Evolutionary conservation across 2,797 vertebrate genomes (phyloP), one percentile per base, ranked within the genome.

Genomic region (Cirrhinus molitorella): DNA sequence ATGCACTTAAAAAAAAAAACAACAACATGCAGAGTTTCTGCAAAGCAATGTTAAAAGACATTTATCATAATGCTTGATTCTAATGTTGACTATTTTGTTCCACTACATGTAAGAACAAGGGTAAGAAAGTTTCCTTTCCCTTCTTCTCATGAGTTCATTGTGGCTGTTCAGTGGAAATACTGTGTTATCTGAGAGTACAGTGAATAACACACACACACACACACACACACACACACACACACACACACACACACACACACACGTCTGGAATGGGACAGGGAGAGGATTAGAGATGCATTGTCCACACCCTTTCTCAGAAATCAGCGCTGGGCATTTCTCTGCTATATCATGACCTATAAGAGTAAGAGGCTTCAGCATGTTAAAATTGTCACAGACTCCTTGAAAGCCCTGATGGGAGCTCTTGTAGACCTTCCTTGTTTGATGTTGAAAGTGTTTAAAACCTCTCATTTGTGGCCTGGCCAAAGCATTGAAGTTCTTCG

Each of bases 371-470:
- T 3, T 23, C 16, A 53, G 12, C 61, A 55, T 37, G 73, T 57
- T 75, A 19, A 21, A 34, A 80, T 31, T 17, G 34, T 40, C 34
- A 55, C 49, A 70, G 51, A 31, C 25, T 80, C 79, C n/a, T 68
- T 80, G n/a, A 21, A 57, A 4, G 31, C 10, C 8, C 23, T 51
- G 76, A 65, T n/a, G 8, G 21, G 14, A 12, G 77, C 55, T 72
- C 43, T 63, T 23, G 57, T 25, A 65, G 80, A 73, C 21, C 28
- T 37, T 73, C 55, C 63, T 49, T 73, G 84, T 87, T 85, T 82
- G 77, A 81, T 87, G 88, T 88, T 86, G 80, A 83, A 89, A 93
- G 89, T 85, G 91, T 84, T 70, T 71, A 53, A n/a, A 77, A 47
- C 72, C 73, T 73, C 47, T 79, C 25, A 81, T 67, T 84, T 81